Evolutionary conservation across 1,140 invertebrate species (phyloP).

Genomic region (Pogonus chalceus): DNA sequence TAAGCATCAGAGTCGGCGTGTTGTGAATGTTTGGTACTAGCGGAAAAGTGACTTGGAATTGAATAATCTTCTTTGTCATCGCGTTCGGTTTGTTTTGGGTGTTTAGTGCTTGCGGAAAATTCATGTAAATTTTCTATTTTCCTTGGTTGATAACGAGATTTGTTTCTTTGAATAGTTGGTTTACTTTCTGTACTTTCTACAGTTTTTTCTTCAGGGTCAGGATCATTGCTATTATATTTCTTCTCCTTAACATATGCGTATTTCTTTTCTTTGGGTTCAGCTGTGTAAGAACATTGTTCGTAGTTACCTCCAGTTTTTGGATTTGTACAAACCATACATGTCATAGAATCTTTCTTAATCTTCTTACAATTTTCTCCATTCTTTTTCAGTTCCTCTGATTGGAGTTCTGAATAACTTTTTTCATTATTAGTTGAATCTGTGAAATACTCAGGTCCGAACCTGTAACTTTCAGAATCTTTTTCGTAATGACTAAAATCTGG

Average conservation of each 20-base stretch:
- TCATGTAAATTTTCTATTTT: conserved; percentile 12
- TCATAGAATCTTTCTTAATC: conserved; percentile 49
- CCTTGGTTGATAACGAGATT: conserved; percentile 5
- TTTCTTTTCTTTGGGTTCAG: conserved; percentile 55
- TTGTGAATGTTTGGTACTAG: background rate
- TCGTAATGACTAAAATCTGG: conserved; percentile 19
- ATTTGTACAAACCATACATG: conserved; percentile 55
- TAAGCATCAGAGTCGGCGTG: background rate
- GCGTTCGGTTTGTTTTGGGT: background rate
- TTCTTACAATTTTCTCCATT: conserved; percentile 51
- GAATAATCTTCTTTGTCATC: background rate
- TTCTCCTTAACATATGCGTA: conserved; percentile 54
- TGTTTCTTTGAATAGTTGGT: conserved; percentile 18
- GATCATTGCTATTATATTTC: conserved; percentile 46
- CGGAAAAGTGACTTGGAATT: conserved; percentile 9
- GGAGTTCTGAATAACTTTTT: conserved; percentile 40
- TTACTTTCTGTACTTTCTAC: conserved; percentile 28
- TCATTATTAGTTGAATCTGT: conserved; percentile 21
- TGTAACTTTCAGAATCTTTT: conserved; percentile 22
- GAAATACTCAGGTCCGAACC: conserved; percentile 21
- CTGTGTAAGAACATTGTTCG: conserved; percentile 58
- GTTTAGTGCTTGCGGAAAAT: background rate
- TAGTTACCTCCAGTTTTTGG: conserved; percentile 56
- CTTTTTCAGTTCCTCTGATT: conserved; percentile 44
- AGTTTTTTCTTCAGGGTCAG: conserved; percentile 36